Percentiles rank a stretch among this genome's conserved stretches.
Conservation (phyloP, 2,888 invertebrate genomes). For the Dusona sp. region DNA sequence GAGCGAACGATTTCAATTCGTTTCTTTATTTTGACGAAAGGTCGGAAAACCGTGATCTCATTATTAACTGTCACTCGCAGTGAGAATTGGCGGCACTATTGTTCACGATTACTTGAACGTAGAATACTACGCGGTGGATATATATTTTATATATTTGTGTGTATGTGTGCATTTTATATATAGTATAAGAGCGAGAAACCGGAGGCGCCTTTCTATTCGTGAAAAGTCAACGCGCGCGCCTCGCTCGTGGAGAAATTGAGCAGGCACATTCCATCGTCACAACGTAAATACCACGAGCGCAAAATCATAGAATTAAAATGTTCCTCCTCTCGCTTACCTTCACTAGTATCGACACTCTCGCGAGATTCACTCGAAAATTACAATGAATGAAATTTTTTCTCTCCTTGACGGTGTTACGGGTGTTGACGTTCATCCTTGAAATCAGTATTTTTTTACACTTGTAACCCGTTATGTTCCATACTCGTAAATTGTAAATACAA, state of each 20-base stretch:
- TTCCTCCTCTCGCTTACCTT: slow-evolving; percentile 40
- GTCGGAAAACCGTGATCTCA: slow-evolving; percentile 38
- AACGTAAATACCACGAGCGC: slow-evolving; percentile 65
- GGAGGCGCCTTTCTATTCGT: slow-evolving; percentile 70
- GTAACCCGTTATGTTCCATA: not conserved
- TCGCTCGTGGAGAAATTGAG: slow-evolving; percentile 70
- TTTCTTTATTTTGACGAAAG: slow-evolving; percentile 28
- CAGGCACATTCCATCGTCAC: slow-evolving; percentile 67
- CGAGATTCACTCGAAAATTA: slow-evolving; percentile 17
- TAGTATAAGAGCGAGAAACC: slow-evolving; percentile 63
- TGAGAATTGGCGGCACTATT: slow-evolving; percentile 1
- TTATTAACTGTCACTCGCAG: not conserved
- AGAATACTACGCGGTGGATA: slow-evolving; percentile 18
- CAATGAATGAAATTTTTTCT: slow-evolving; percentile 32
- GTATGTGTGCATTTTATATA: slow-evolving; percentile 24
- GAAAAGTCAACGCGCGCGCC: slow-evolving; percentile 68
- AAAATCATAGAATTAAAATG: slow-evolving; percentile 64
- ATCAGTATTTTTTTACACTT: not conserved
- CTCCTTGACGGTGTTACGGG: not conserved
- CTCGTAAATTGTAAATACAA: not conserved
- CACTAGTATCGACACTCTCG: slow-evolving; percentile 29
- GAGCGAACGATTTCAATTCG: not conserved
- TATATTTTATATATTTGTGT: slow-evolving; percentile 13
- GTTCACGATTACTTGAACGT: slow-evolving; percentile 41
- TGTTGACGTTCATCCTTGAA: not conserved